Evolutionary conservation across 2,888 invertebrate species (phyloP).

Genomic region (Caenorhabditis sinica): DNA sequence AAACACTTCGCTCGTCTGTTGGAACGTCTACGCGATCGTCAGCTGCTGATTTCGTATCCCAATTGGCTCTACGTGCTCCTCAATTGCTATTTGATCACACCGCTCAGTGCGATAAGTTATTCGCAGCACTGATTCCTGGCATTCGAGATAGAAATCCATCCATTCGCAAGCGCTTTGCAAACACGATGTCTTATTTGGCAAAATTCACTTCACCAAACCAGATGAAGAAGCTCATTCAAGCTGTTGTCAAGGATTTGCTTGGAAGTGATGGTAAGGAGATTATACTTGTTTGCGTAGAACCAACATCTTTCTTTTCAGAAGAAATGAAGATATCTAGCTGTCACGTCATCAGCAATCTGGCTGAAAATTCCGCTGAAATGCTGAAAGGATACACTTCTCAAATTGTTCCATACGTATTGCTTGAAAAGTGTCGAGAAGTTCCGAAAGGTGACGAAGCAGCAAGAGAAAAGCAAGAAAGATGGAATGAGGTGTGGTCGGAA

Average conservation of each 20-base stretch:
- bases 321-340: conserved; percentile 69
- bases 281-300: neutral
- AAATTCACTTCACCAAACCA: conserved; percentile 68
- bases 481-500: conserved; percentile 77
- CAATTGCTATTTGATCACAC: conserved; percentile 70
- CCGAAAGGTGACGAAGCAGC: conserved; percentile 74
- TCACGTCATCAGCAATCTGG: conserved; percentile 72
- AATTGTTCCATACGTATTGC: conserved; percentile 73
- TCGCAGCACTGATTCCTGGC: conserved; percentile 67
- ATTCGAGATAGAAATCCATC: conserved; percentile 76
- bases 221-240: conserved; percentile 67
- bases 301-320: conserved; percentile 53
- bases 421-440: conserved; percentile 72
- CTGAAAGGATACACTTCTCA: conserved; percentile 65
- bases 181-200: conserved; percentile 73
- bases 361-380: conserved; percentile 70
- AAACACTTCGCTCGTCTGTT: conserved; percentile 71
- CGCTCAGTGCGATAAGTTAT: conserved; percentile 68
- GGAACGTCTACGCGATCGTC: conserved; percentile 73
- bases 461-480: conserved; percentile 68
- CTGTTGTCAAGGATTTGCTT: conserved; percentile 62
- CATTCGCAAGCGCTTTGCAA: conserved; percentile 76
- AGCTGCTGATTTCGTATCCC: conserved; percentile 72
- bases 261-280: conserved; percentile 58
- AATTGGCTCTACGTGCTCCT: conserved; percentile 71